Evolutionary conservation across 2,888 invertebrate species (phyloP), one percentile per base, ranked within the genome.

Genomic region (Calliopum simillimum): DNA sequence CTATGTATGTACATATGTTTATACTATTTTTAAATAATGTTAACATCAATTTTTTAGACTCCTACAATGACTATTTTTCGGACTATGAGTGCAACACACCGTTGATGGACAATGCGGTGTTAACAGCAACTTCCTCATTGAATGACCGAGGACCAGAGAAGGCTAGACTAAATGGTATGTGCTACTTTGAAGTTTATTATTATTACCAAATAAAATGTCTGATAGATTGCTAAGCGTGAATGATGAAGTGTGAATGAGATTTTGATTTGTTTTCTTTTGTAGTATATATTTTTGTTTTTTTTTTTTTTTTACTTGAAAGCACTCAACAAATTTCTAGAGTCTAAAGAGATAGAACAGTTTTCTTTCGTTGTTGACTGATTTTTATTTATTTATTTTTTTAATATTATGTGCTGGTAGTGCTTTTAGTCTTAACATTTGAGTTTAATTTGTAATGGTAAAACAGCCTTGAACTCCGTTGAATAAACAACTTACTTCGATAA

Each of bases 121-220:
- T 96, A 75, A 91, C 89, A 73, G 95, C 96, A 41, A 95, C 96
- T 53, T 94, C 95, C 19, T 92, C 91, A 77, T 87, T 95, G 71
- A 89, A 90, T 63, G 94, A 94, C 78, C 89, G 96, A 83, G 95
- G 94, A 71, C 92, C 96, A n/a, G 90, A 93, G 73, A 93, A 96
- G 88, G 95, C 95, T 47, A 89, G 90, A 81, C 88, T 96, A 79
- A 91, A 95, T 89, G 95, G 96, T 96, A 90, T 92, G 91, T 84
- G 6, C 2, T 14, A 5, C 5, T 51, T 53, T 55, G n/a, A 53
- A 64, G 4, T 53, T 23, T 66, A 56, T 43, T n/a, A n/a, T 55
- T 13, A 3, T 2, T 49, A 12, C n/a, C 51, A 6, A 11, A 64
- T 59, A 19, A 0, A 11, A 41, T n/a, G 16, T 8, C 16, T 55